Percentiles rank a stretch among this genome's conserved stretches.
Evolutionary conservation across 1,140 invertebrate species (phyloP).

Genomic region (Drosophila lacertosa): DNA sequence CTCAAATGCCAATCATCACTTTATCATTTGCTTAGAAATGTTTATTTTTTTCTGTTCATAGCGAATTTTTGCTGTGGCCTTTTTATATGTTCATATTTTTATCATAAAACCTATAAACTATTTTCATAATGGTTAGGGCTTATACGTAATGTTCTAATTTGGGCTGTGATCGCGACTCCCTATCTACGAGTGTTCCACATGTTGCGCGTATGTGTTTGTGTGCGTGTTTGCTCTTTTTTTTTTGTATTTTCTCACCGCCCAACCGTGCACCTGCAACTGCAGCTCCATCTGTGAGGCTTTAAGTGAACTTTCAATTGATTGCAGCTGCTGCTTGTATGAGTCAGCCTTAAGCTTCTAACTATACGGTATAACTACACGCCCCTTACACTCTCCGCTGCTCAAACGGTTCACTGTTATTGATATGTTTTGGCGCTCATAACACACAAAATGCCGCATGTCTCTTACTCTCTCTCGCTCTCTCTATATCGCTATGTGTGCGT

Average conservation of each 20-base stretch:
- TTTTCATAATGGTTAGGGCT: slow-evolving; percentile 33
- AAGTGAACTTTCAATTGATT: slow-evolving; percentile 32
- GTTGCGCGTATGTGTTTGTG: background rate
- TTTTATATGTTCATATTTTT: slow-evolving; percentile 12
- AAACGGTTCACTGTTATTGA: slow-evolving; percentile 25
- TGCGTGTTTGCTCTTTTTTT: slow-evolving; percentile 23
- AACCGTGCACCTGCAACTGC: slow-evolving; percentile 41
- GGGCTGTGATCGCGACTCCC: slow-evolving; percentile 37
- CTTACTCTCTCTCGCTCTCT: background rate
- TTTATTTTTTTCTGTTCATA: slow-evolving; percentile 6
- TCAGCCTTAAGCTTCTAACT: slow-evolving; percentile 27
- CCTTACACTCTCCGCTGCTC: background rate
- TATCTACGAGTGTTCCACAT: slow-evolving; percentile 18
- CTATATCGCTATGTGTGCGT: no score
- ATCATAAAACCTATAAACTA: slow-evolving; percentile 47
- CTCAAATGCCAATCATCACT: background rate
- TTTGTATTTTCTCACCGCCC: slow-evolving; percentile 2
- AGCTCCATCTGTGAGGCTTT: slow-evolving; percentile 12
- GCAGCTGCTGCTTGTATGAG: slow-evolving; percentile 21
- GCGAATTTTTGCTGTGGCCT: slow-evolving; percentile 16
- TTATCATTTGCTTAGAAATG: slow-evolving; percentile 1
- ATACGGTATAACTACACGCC: background rate
- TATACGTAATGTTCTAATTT: slow-evolving; percentile 73
- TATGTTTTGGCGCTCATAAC: slow-evolving; percentile 33
- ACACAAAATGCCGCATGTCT: slow-evolving; percentile 13